Evolutionary conservation across 2,888 invertebrate genomes (phyloP), one percentile per base, ranked within the genome.

Genomic region (Agrotis exclamationis): DNA sequence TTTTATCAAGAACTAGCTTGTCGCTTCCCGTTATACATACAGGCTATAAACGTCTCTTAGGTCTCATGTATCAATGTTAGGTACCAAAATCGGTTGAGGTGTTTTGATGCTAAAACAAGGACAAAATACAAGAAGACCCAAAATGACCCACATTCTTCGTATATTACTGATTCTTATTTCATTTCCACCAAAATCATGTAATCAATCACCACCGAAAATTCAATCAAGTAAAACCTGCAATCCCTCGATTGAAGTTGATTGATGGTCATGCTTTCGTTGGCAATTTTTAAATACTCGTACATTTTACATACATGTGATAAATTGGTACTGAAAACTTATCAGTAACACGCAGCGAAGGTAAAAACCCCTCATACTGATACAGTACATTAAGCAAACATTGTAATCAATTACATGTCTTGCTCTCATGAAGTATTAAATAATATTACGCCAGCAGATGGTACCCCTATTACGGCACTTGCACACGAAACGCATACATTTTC

Each of bases 371-470:
- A 16, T 13, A 50, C 16, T 48, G 51, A 51, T 62, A 68, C 9
- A 48, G 11, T 20, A 62, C 47, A 51, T 24, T 18, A 39, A 75
- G 50, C 58, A 60, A 56, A 70, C 70, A 70, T 54, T 47, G 60
- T 63, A 59, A 60, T 66, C 71, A 76, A 76, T 70, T 67, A 82
- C 63, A 82, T 76, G 60, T 69, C 67, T 69, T 69, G 50, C 77
- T 74, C 81, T 84, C 86, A 86, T 83, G 83, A 81, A 74, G 82
- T 85, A 81, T 89, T 88, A 86, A 88, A 86, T 88, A 86, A 88
- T 86, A 85, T 88, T 87, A 89, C 85, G 84, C 81, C 82, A 82
- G 63, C 80, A 76, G 76, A 84, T 79, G 76, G 67, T 63, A 75
- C 83, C 76, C 64, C 68, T 70, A 84, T 85, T 77, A 82, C 76